These are phyloP conservation scores for Araneus ventricosus DNA, from an alignment of 1,140 invertebrate genomes.

Conservation along the genomic window DNA sequence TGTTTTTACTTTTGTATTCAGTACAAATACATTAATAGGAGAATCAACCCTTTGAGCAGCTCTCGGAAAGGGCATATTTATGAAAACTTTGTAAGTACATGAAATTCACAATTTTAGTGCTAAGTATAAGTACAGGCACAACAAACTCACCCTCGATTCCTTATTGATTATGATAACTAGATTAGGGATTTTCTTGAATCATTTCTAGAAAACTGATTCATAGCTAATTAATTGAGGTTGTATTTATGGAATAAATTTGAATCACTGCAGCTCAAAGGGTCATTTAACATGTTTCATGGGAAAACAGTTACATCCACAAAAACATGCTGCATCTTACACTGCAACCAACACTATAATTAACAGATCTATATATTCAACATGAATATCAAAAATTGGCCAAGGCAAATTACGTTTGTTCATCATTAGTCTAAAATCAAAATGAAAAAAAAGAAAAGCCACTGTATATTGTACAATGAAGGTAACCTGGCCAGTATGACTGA, in stretches of 20 bases:
- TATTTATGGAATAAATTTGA: neutral
- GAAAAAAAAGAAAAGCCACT: neutral
- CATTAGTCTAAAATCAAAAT: neutral
- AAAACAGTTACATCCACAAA: conserved; percentile 50
- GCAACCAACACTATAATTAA: conserved; percentile 70
- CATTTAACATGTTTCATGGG: conserved; percentile 41
- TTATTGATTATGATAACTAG: neutral
- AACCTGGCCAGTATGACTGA: conserved; percentile 71
- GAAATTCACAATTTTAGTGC: neutral
- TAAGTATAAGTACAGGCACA: neutral
- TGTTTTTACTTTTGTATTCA: conserved; percentile 41
- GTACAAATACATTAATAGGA: conserved; percentile 72
- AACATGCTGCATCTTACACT: conserved; percentile 40
- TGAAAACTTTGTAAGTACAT: conserved; percentile 11
- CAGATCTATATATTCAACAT: conserved; percentile 74
- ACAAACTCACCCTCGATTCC: neutral
- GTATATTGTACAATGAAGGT: conserved; percentile 56
- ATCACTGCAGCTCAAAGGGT: conserved; percentile 7
- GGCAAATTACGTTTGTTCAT: conserved; percentile 73
- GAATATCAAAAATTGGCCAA: conserved; percentile 75
- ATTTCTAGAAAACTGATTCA: too few relatives aligned
- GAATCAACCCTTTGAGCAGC: conserved; percentile 52
- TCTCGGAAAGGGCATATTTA: neutral
- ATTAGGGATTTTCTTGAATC: neutral
- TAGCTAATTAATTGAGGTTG: neutral